These are phyloP conservation scores for Incurvaria masculella DNA, from an alignment of 2,888 invertebrate genomes.

Conservation along the genomic window DNA sequence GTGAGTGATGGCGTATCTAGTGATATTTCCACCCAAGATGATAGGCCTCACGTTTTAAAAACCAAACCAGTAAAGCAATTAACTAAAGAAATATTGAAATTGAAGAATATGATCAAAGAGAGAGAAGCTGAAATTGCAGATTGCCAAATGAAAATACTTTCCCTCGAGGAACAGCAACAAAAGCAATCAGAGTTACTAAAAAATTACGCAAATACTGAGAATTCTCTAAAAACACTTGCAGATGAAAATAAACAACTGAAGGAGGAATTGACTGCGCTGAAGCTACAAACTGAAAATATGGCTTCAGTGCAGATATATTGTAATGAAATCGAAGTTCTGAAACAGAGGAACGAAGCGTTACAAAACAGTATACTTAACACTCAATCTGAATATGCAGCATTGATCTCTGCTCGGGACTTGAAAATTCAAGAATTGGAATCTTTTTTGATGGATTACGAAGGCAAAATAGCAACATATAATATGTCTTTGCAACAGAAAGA, in stretches of 20 bases:
- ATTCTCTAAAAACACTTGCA: constrained; percentile 36
- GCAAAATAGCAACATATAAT: constrained; percentile 41
- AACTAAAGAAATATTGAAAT: constrained; percentile 50
- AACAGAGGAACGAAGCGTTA: constrained; percentile 16
- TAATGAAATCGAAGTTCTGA: constrained; percentile 27
- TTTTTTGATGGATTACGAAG: constrained; percentile 47
- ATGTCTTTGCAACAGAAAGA: constrained; percentile 45
- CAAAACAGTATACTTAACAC: constrained; percentile 36
- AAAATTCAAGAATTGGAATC: constrained; percentile 49
- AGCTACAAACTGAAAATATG: constrained; percentile 28
- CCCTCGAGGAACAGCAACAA: constrained; percentile 46
- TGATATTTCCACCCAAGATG: not conserved
- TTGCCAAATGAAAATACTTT: constrained; percentile 51
- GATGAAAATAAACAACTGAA: constrained; percentile 41
- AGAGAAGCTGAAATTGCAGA: constrained; percentile 51
- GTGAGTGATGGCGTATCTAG: not conserved
- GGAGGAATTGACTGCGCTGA: constrained; percentile 32
- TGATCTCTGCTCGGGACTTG: constrained; percentile 37
- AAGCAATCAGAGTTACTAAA: constrained; percentile 38
- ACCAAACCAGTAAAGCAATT: constrained; percentile 46
- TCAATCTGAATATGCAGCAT: constrained; percentile 34
- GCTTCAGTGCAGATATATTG: constrained; percentile 24
- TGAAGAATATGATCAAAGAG: constrained; percentile 49
- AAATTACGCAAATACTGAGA: constrained; percentile 33
- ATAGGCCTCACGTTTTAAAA: constrained; percentile 3